Base-by-base conservation (phyloP, 2,888 invertebrate genomes). In the Phengaris alcon region DNA sequence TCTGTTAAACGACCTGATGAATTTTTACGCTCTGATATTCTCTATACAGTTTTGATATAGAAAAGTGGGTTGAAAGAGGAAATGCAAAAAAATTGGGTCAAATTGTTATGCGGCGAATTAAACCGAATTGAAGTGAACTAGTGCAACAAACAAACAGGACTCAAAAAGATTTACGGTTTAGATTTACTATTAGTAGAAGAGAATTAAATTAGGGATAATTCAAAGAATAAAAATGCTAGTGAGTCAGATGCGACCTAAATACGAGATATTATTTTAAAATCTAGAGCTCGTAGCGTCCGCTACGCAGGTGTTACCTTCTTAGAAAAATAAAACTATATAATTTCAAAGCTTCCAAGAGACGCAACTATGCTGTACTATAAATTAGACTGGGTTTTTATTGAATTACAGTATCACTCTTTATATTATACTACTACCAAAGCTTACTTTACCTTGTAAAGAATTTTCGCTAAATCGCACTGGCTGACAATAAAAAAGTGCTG, bases 1-100 rank as follows among this genome's bases (percentile, higher is more conserved):
- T 84, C 81, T 83, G 83, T 84, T 84, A 83, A 84, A 84, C 82
- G 84, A 83, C 81, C 78, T 81, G 79, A 79, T 35, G 81, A 81
- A 82, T 82, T 84, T n/a, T 83, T 81, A 83, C 81, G 80, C 81
- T 80, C 81, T 79, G 79, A 80, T 80, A 81, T 83, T 82, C 81
- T 79, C 81, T 80, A 81, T 80, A 80, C 81, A 77, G 78, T 79
- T 81, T 82, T 80, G 80, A 80, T 79, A 77, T 76, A 64, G 70
- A 74, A 77, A 74, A 75, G 75, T 73, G 74, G 73, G 75, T 75
- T 64, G 78, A 70, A 74, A 77, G 9, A 74, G 76, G 9, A 75
- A 75, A 9, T 68, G 72, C 52, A 22, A 70, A 72, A 72, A 46
- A 52, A 8, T 72, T 72, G 35, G 72, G 72, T 72, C 72, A 54